phyloP scores from a whole-genome alignment of 2,888 invertebrate species.

The Baccha elongata region DNA sequence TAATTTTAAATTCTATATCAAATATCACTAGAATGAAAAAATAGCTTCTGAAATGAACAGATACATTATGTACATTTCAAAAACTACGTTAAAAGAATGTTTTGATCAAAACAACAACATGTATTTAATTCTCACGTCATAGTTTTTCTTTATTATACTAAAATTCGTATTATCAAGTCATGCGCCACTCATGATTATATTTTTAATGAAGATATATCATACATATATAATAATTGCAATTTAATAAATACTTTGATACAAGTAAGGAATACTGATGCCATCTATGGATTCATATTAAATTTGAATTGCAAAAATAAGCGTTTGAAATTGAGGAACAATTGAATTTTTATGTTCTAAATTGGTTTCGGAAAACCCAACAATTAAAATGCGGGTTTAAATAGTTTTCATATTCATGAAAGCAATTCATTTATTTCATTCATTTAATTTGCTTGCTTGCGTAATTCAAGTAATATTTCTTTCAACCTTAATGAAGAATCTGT shows the following conservation, averaged over 20 bases:
- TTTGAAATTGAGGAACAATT: not conserved
- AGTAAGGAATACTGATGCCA: conserved; percentile 7
- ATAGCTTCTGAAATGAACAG: too few species aligned
- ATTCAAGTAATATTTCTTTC: conserved; percentile 14
- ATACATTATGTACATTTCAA: too few species aligned
- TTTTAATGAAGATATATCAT: conserved; percentile 13
- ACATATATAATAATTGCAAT: conserved; percentile 15
- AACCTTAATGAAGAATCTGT: conserved; percentile 4
- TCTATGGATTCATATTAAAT: not conserved
- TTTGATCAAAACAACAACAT: not conserved
- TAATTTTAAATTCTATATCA: too few species aligned
- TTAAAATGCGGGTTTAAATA: not conserved
- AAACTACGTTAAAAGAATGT: not conserved
- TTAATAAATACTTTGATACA: conserved; percentile 26
- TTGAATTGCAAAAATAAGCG: not conserved
- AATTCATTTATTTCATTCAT: conserved; percentile 1
- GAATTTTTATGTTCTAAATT: conserved; percentile 29
- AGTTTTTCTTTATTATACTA: not conserved
- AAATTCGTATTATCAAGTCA: too few species aligned
- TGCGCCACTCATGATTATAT: conserved; percentile 5
- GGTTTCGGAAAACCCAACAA: conserved; percentile 31
- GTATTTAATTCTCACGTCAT: not conserved
- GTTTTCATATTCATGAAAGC: not conserved
- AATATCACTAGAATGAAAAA: too few species aligned
- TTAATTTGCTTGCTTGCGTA: conserved; percentile 31